Base-by-base conservation (phyloP, 2,113 vertebrate species). In the Dendropsophus ebraccatus region DNA sequence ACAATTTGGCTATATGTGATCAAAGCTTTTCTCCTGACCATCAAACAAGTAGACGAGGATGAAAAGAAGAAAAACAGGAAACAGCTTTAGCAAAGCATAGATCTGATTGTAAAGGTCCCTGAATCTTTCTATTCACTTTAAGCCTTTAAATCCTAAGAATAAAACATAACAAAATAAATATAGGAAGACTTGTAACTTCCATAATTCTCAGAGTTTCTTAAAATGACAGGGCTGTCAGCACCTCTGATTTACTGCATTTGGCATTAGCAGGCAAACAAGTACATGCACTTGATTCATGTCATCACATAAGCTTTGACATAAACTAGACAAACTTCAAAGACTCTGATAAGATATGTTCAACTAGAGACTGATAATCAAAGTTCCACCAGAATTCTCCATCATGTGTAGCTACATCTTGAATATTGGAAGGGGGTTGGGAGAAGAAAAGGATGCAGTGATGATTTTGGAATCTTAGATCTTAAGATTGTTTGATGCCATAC, bases 311-410 rank as follows among this genome's bases (percentile, higher is more conserved):
- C 75, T 86, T 72, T 72, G 19, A 69, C 23, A 80, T 54, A 54
- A 85, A 49, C 58, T 78, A 54, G 23, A 28, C n/a, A 78, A 78
- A 70, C 74, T 80, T 86, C 49, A 86, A 86, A 80, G 84, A 52
- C 21, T 2, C 76, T 23, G 84, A 79, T 72, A 86, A 37, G 65
- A 82, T 70, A n/a, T 70, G 23, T 83, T 23, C 32, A 83, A 35
- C 49, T 49, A n/a, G 30, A 13, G 47, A 37, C 30, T 37, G 28
- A 78, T 79, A 65, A 58, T 85, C 30, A 69, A 67, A 35, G 60
- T 52, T 35, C 28, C 25, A 67, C 17, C 25, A n/a, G 23, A 67
- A 58, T 30, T 69, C 32, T 30, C n/a, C 28, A 72, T 74, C 52
- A 45, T 21, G 62, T 50, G 49, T 41, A 45, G 35, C 23, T 67